These are phyloP conservation scores for Palythoa grandis DNA, from an alignment of 92 coral and sea anemone species.

Conservation along the genomic window DNA sequence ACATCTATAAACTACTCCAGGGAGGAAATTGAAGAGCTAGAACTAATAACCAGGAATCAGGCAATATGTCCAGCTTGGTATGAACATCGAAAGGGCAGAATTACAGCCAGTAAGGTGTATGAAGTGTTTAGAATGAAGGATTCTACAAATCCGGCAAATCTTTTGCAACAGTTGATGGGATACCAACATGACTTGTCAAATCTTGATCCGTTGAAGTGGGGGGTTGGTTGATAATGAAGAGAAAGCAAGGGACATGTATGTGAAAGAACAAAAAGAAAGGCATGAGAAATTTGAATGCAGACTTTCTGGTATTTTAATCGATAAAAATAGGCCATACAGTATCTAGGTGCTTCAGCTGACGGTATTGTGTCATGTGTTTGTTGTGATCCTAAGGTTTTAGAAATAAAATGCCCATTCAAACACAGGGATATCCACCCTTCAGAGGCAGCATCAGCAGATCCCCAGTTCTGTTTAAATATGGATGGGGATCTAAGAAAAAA, in stretches of 20 bases:
- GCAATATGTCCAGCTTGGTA: too few species aligned
- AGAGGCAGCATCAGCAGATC: background rate
- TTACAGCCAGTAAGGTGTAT: too few species aligned
- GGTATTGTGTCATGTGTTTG: constrained; percentile 35
- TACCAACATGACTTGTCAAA: too few species aligned
- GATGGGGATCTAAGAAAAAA: constrained; percentile 34
- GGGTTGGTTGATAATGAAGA: constrained; percentile 38
- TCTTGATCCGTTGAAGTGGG: background rate
- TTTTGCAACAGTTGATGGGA: too few species aligned
- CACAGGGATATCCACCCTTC: constrained; percentile 30
- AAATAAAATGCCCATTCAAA: constrained; percentile 31
- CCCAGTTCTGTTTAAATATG: constrained; percentile 45
- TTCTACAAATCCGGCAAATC: too few species aligned
- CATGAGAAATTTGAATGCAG: constrained; percentile 29
- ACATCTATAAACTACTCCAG: too few species aligned
- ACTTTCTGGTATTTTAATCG: background rate
- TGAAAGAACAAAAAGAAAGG: background rate
- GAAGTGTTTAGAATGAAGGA: too few species aligned
- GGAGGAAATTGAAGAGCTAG: too few species aligned
- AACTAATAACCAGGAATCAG: too few species aligned
- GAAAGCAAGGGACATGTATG: constrained; percentile 18
- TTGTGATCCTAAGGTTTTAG: background rate
- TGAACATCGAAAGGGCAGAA: too few species aligned
- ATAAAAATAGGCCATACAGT: background rate
- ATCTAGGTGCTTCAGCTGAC: constrained; percentile 47